A percentile compares a stretch with the other conserved stretches of the same genome.
These are phyloP conservation scores for Caenorhabditis briggsae DNA, from an alignment of 1,140 invertebrate genomes.

Conservation along the genomic window DNA sequence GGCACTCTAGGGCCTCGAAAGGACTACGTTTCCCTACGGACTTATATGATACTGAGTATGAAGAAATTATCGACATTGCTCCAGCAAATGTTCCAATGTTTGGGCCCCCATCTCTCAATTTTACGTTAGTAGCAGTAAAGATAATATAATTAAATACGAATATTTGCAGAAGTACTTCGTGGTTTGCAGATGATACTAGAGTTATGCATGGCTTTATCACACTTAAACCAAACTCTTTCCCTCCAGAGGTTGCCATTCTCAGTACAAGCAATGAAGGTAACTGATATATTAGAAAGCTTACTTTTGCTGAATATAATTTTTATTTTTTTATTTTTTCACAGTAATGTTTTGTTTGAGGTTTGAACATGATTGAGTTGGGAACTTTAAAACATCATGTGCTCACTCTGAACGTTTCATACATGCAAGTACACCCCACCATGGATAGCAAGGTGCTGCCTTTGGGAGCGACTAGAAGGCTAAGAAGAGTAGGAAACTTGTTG, in stretches of 20 bases:
- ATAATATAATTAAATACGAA: neutral
- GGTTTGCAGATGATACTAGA: constrained; percentile 71
- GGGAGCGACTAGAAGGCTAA: constrained; percentile 74
- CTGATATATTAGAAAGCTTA: no score
- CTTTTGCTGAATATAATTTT: neutral
- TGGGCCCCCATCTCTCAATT: constrained; percentile 76
- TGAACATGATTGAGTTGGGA: constrained; percentile 77
- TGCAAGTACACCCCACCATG: constrained; percentile 77
- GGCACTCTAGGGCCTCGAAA: constrained; percentile 72
- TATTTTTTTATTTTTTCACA: no score
- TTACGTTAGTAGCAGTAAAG: constrained; percentile 69
- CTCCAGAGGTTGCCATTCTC: constrained; percentile 76
- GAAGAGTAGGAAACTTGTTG: constrained; percentile 74
- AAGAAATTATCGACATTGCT: constrained; percentile 77
- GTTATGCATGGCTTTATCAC: constrained; percentile 76
- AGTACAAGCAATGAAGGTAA: constrained; percentile 77
- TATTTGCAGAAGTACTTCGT: constrained; percentile 73
- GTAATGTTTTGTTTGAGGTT: constrained; percentile 24
- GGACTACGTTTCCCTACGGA: constrained; percentile 75
- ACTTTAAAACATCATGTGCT: constrained; percentile 75
- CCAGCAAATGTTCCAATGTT: constrained; percentile 78
- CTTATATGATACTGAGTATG: constrained; percentile 73
- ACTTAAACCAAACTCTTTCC: constrained; percentile 75
- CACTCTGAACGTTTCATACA: constrained; percentile 77
- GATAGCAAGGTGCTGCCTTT: constrained; percentile 75